Percentiles rank a stretch among this genome's conserved stretches.
Evolutionary conservation across 2,113 vertebrate species (phyloP).

Genomic region (Catharus minimus): DNA sequence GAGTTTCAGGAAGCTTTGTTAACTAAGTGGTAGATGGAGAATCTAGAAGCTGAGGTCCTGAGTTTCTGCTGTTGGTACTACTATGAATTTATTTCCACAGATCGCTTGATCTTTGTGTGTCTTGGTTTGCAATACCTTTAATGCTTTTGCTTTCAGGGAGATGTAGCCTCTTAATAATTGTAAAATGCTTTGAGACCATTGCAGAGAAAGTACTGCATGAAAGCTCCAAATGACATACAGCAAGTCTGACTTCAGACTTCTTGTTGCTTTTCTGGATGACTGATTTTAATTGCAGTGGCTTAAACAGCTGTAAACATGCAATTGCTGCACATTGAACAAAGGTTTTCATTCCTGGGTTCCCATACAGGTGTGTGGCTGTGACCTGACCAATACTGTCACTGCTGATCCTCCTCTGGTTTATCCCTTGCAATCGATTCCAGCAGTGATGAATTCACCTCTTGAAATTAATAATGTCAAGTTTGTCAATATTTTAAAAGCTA

Average conservation of each 20-base stretch:
- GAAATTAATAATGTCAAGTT: conserved; percentile 55
- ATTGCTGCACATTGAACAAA: background rate
- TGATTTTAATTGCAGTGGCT: conserved; percentile 5
- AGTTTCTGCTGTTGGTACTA: background rate
- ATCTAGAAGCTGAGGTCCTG: background rate
- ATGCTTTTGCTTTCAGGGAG: background rate
- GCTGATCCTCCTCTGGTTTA: background rate
- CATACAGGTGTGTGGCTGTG: background rate
- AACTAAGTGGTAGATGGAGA: background rate
- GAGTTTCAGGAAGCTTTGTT: background rate
- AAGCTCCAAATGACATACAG: background rate
- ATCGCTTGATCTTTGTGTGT: background rate
- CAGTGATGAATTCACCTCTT: conserved; percentile 19
- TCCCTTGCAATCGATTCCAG: background rate
- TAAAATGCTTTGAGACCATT: background rate
- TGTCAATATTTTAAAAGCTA: conserved; percentile 56
- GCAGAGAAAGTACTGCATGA: background rate
- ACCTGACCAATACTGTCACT: background rate
- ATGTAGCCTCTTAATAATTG: background rate
- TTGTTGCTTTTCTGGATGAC: background rate
- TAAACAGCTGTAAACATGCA: conserved; percentile 1
- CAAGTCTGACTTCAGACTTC: background rate
- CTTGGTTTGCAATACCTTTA: background rate
- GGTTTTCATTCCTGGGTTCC: background rate
- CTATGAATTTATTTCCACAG: background rate